A percentile compares a stretch with the other conserved stretches of the same genome.
phyloP scores from a whole-genome alignment of 2,888 invertebrate species.

The Coleophora deauratella region DNA sequence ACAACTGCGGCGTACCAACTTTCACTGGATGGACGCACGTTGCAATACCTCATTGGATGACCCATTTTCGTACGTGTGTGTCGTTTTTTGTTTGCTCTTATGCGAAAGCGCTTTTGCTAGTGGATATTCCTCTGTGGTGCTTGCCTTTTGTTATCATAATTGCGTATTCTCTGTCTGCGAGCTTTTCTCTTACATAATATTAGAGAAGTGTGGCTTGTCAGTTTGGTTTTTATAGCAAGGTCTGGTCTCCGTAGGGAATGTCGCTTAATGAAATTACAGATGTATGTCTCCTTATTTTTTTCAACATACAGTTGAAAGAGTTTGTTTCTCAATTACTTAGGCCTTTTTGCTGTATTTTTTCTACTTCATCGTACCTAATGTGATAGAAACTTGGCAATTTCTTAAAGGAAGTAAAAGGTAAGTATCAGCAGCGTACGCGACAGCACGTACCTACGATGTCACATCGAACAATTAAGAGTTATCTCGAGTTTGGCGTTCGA shows the following conservation, averaged over 20 bases:
- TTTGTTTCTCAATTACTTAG: too few relatives aligned
- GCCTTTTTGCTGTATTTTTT: too few relatives aligned
- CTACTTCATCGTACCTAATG: conserved; percentile 16
- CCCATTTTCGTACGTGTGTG: conserved; percentile 45
- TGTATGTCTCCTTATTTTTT: too few relatives aligned
- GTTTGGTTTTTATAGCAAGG: conserved; percentile 2
- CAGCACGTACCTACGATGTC: conserved; percentile 29
- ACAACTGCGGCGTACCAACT: conserved; percentile 19
- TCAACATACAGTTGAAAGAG: too few relatives aligned
- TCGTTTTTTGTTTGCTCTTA: conserved; percentile 39
- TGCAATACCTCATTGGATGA: conserved; percentile 42
- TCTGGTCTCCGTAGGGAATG: too few relatives aligned
- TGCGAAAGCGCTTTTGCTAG: conserved; percentile 34
- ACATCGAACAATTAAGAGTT: conserved; percentile 60
- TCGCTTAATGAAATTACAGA: too few relatives aligned
- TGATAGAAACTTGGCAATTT: conserved; percentile 32
- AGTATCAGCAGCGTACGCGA: conserved; percentile 20
- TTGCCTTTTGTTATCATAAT: conserved; percentile 35
- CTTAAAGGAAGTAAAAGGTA: conserved; percentile 32
- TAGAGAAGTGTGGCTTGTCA: conserved; percentile 7
- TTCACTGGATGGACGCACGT: conserved; percentile 33
- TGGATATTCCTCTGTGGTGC: conserved; percentile 24
- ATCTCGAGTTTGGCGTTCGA: conserved; percentile 40
- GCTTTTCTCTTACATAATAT: conserved; percentile 12
- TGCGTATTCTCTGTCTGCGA: conserved; percentile 24